These are phyloP conservation scores for Sus cebifrons DNA, from an alignment of 2,797 vertebrate species.

Conservation along the genomic window DNA sequence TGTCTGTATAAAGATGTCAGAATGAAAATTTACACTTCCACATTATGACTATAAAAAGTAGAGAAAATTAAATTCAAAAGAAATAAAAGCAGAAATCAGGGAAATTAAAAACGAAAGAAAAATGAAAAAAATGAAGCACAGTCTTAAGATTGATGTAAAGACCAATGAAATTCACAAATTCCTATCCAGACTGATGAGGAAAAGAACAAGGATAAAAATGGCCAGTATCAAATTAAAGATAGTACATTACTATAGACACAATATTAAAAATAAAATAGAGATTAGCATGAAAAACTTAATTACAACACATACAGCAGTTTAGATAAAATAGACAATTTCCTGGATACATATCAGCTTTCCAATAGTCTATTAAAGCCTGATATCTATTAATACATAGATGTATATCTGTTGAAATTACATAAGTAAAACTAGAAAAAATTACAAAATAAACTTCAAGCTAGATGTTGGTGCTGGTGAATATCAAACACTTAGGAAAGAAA, in stretches of 20 bases:
- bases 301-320: background rate
- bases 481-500: background rate
- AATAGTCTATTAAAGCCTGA: background rate
- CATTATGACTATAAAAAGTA: background rate
- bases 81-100: background rate
- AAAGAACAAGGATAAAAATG: background rate
- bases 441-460: background rate
- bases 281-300: background rate
- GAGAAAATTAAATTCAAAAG: background rate
- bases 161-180: background rate
- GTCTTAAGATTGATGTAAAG: background rate
- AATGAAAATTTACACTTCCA: background rate
- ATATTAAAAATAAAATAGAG: background rate
- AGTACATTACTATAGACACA: background rate
- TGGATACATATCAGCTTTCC: background rate
- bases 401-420: background rate
- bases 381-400: background rate
- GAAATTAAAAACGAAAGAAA: background rate
- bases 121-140: background rate
- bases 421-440: too few relatives aligned
- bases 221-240: background rate
- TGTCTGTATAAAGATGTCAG: background rate
- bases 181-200: background rate
- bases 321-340: background rate
- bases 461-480: background rate